Evolutionary conservation across 2,113 vertebrate species (phyloP), one percentile per base, ranked within the genome.

Genomic region (Scomber scombrus): DNA sequence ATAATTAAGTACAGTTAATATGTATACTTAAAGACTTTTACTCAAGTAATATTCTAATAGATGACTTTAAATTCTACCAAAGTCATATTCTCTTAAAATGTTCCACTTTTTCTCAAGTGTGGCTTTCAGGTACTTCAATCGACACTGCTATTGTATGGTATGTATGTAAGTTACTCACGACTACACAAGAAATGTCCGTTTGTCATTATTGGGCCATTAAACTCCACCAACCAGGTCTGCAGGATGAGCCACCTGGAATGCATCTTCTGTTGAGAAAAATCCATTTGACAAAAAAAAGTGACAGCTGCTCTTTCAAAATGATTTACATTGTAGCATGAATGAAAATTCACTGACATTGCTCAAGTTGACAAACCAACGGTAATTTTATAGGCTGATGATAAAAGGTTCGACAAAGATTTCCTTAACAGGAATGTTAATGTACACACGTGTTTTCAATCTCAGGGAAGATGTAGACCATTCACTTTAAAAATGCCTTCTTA

Each of bases 371-470:
- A 82, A 80, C 58, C 57, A 61, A 65, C 14, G n/a, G 26, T 45
- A 71, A 31, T 47, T 84, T 81, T 71, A 86, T 50, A n/a, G 21
- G 18, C 70, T 67, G 52, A 58, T 58, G 72, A 75, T 78, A 49
- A 84, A 83, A 12, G 4, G 2, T 56, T 65, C 58, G 43, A 85
- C 61, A 71, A 66, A 69, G 15, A 57, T 75, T 66, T 74, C 31
- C 56, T 61, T n/a, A 23, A 68, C 40, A 68, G 75, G 76, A 69
- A 80, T 79, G 76, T 75, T 75, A 79, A 78, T 65, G 71, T 52
- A 13, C 70, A 69, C 78, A 80, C 18, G 49, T 84, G 77, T 74
- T 86, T 80, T 72, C 19, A 68, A 78, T 82, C 46, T 40, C 14
- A 0, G 3, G 49, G 56, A 43, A 66, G 0, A 63, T 50, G 31